Evolutionary conservation across 1,140 invertebrate species (phyloP).

Genomic region (Conopomorpha cramerella): DNA sequence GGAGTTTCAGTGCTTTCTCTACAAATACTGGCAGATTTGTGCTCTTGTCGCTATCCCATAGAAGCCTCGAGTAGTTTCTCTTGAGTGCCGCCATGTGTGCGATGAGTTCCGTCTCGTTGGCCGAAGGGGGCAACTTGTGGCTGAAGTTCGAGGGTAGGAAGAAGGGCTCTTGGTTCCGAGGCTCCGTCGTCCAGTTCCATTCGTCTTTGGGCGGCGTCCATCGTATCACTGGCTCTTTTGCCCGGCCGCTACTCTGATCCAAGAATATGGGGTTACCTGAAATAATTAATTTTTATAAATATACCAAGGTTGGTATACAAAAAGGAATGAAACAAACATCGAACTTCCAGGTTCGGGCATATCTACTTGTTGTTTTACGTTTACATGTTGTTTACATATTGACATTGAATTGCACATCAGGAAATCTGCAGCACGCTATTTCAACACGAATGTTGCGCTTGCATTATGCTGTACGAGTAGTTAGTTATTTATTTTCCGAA

Average conservation of each 20-base stretch:
- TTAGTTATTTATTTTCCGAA: too few species aligned
- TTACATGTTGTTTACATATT: too few species aligned
- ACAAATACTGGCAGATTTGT: constrained; percentile 76
- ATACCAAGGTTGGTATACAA: too few species aligned
- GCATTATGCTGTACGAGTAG: too few species aligned
- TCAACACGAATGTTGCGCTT: too few species aligned
- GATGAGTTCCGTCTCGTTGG: constrained; percentile 60
- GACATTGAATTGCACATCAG: too few species aligned
- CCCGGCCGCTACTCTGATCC: constrained; percentile 25
- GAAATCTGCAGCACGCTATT: too few species aligned
- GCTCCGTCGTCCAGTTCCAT: constrained; percentile 56
- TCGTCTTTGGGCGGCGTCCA: constrained; percentile 60
- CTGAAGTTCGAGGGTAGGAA: constrained; percentile 56
- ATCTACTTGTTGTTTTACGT: too few species aligned
- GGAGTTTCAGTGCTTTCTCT: constrained; percentile 78
- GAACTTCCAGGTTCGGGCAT: too few species aligned
- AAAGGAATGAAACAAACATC: too few species aligned
- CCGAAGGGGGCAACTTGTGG: constrained; percentile 51
- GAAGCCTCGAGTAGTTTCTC: constrained; percentile 64
- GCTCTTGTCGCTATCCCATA: constrained; percentile 72
- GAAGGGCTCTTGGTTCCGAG: constrained; percentile 57
- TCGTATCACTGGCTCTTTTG: constrained; percentile 48
- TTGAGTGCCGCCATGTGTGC: constrained; percentile 52
- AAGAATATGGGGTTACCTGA: constrained; percentile 49
- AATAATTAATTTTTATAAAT: constrained; percentile 8